Base-by-base conservation (phyloP, 2,888 invertebrate genomes). In the Athrips mouffetella region DNA sequence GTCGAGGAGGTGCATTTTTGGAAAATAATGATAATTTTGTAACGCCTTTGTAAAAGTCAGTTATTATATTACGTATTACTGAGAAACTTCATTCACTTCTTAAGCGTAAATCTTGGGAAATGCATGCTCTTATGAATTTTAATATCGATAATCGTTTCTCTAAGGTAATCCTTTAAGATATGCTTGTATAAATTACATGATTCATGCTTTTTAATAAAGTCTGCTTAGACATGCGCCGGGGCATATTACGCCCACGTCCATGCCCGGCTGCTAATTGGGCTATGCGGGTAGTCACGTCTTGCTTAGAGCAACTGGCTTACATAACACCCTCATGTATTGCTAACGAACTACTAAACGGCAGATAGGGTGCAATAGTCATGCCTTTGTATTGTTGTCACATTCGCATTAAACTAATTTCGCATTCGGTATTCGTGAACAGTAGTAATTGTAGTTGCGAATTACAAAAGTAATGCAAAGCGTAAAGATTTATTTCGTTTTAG, bases 271-370 rank as follows among this genome's bases (percentile, higher is more conserved):
- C 44, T 44, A 44, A 44, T 44, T 44, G 30, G 31, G 31, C 20
- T 11, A 31, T 21, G 16, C 15, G 20, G 5, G 18, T 37, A 44
- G 20, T 11, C 37, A 35, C 18, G 21, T 31, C 44, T 8, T 13
- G 20, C 31, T 33, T 16, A 18, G 21, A 29, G 13, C 41, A 27
- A 18, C 30, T 18, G 20, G 44, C 42, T 50, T 46, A 47, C 50
- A 50, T 50, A 50, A 47, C 30, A 47, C 41, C 45, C 41, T 23
- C 27, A 27, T 33, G 31, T 33, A 16, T 16, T 23, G 40, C 8
- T 2, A 16, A 15, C 21, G 20, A 33, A 6, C 15, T 33, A 33
- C 29, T 8, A 37, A 10, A n/a, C 2, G 25, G n/a, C 11, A 11
- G 20, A 13, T 20, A 18, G n/a, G 37, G 18, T 37, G 18, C 18